These are phyloP conservation scores for Coremacera marginata DNA, from an alignment of 2,888 invertebrate genomes.

Conservation along the genomic window DNA sequence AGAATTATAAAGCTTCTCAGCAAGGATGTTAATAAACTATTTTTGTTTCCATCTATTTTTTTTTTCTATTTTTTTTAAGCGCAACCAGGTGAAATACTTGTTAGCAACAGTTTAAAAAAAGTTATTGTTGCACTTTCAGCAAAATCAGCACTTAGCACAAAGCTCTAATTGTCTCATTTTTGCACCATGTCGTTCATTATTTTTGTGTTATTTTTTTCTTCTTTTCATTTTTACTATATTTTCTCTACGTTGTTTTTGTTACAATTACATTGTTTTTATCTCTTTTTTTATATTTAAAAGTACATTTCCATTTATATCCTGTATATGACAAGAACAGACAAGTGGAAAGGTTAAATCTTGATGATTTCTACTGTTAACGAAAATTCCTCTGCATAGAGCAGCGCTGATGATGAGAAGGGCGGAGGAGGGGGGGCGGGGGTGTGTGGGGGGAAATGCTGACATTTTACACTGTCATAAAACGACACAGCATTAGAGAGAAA, in stretches of 20 bases:
- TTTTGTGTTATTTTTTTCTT: background rate
- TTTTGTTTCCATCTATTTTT: background rate
- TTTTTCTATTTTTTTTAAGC: background rate
- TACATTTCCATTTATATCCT: constrained; percentile 36
- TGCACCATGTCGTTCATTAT: background rate
- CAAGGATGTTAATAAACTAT: background rate
- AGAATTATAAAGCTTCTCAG: background rate
- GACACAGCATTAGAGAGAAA: background rate
- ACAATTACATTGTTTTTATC: background rate
- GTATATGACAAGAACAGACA: constrained; percentile 28
- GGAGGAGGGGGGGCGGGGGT: no score
- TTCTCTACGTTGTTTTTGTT: background rate
- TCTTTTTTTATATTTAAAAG: constrained; percentile 16
- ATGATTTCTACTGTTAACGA: constrained; percentile 40
- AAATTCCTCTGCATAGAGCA: constrained; percentile 12
- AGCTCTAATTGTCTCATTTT: background rate
- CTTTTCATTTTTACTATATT: background rate
- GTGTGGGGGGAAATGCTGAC: constrained; percentile 22
- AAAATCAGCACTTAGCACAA: constrained; percentile 14
- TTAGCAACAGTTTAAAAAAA: background rate
- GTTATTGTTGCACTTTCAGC: background rate
- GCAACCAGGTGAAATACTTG: background rate
- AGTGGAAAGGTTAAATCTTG: constrained; percentile 37
- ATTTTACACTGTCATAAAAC: constrained; percentile 27
- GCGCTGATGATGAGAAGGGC: no score